Evolutionary conservation across 2,797 vertebrate species (phyloP), one percentile per base, ranked within the genome.

Genomic region (Channa striata): DNA sequence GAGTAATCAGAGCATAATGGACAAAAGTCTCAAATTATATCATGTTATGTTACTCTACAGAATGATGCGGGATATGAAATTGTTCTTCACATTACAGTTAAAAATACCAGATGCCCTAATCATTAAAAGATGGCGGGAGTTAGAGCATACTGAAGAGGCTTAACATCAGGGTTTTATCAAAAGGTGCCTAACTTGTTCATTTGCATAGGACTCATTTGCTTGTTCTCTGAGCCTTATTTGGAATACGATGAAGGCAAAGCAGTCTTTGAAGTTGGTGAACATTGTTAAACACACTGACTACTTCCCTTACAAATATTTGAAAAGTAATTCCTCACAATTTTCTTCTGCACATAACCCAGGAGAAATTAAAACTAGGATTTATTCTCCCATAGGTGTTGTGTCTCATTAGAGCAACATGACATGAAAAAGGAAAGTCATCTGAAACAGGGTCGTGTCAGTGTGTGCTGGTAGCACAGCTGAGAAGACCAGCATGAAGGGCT

Each of bases 181-280:
- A 71, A 57, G 52, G 58, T 12, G 8, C 30, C 39, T 50, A 13
- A 25, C 52, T 25, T 19, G 49, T 67, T 53, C 0, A 86, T 90
- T 90, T 91, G 85, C 83, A 88, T 86, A 12, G 60, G 37, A 43
- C 48, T 79, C 33, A 84, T 89, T 86, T 89, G 74, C 76, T 20
- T 81, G 14, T 74, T 34, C 68, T 79, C 19, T 64, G 37, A 51
- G 66, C 19, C 30, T 17, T 33, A 51, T 12, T 19, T n/a, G 53
- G 33, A 76, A 57, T 48, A 42, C 39, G 21, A 72, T 47, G 49
- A 68, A 61, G 59, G 65, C 42, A 49, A 65, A 66, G 44, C 52
- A 14, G 60, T 46, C 62, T 62, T 42, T 25, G 17, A 64, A 65
- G 34, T 34, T 59, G 39, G 43, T 59, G 44, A 53, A 70, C 20